A percentile compares a stretch with the other conserved stretches of the same genome.
phyloP scores from a whole-genome alignment of 2,113 vertebrate genomes.

The Rhabdornis inornatus region DNA sequence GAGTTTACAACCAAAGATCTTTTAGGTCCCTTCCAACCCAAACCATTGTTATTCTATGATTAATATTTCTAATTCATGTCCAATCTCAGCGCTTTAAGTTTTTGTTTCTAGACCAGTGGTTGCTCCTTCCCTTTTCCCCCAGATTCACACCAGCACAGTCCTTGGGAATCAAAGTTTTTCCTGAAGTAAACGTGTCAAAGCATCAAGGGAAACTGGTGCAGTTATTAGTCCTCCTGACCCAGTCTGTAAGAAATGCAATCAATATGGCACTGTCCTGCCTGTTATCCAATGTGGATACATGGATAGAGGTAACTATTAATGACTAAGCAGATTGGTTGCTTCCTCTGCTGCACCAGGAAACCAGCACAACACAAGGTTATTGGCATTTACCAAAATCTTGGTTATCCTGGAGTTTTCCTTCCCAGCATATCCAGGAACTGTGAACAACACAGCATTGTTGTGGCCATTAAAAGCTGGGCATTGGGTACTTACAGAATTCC shows the following conservation, averaged over 20 bases:
- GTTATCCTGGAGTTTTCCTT: not conserved
- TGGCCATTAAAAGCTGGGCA: not conserved
- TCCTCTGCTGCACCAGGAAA: not conserved
- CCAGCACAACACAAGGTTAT: not conserved
- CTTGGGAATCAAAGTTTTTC: not conserved
- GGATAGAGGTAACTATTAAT: not conserved
- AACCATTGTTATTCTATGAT: not conserved
- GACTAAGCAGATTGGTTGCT: not conserved
- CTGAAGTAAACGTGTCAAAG: rapidly evolving
- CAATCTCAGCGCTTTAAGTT: not conserved
- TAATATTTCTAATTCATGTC: not conserved
- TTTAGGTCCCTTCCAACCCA: not conserved
- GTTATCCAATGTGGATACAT: not conserved
- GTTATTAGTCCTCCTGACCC: not conserved
- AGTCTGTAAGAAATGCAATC: not conserved
- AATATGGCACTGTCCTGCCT: not conserved
- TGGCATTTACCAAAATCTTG: not conserved
- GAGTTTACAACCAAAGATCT: not conserved
- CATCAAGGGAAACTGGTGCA: not conserved
- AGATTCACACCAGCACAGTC: not conserved
- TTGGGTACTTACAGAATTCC: not conserved
- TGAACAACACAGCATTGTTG: not conserved
- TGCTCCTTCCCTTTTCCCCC: not conserved
- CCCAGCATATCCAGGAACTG: not conserved
- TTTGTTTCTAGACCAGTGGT: not conserved